These are phyloP conservation scores for Bombus pascuorum DNA, from an alignment of 1,140 invertebrate species.

Conservation along the genomic window DNA sequence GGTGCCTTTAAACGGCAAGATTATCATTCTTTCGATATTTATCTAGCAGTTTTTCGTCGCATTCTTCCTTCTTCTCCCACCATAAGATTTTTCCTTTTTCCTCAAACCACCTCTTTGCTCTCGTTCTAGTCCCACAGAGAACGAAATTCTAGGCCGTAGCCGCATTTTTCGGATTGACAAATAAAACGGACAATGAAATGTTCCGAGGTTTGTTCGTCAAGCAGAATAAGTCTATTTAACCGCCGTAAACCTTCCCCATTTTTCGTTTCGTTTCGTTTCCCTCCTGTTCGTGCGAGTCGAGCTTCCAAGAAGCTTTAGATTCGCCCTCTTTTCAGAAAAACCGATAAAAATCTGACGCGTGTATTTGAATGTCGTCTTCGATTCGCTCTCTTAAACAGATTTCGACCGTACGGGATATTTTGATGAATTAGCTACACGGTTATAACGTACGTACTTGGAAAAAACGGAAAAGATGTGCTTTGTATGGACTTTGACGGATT, in stretches of 20 bases:
- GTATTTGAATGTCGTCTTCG: not conserved
- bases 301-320: too few species aligned
- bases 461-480: not conserved
- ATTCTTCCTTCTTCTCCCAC: constrained; percentile 11
- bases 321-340: constrained; percentile 3
- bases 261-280: not conserved
- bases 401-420: not conserved
- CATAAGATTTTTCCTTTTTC: not conserved
- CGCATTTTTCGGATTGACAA: constrained; percentile 71
- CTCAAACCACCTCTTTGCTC: constrained; percentile 24
- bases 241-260: constrained; percentile 44
- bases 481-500: not conserved
- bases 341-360: constrained; percentile 31
- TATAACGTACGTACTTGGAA: not conserved
- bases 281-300: constrained; percentile 9
- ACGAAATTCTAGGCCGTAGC: constrained; percentile 58
- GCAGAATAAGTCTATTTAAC: constrained; percentile 67
- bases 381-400: constrained; percentile 46
- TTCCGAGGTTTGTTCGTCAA: constrained; percentile 23
- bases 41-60: constrained; percentile 71
- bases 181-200: constrained; percentile 70
- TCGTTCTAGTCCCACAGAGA: constrained; percentile 38
- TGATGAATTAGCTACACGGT: not conserved
- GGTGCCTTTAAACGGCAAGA: constrained; percentile 65
- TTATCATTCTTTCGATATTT: constrained; percentile 78